Conservation (phyloP, 2,797 vertebrate species). For the Champsocephalus gunnari region DNA sequence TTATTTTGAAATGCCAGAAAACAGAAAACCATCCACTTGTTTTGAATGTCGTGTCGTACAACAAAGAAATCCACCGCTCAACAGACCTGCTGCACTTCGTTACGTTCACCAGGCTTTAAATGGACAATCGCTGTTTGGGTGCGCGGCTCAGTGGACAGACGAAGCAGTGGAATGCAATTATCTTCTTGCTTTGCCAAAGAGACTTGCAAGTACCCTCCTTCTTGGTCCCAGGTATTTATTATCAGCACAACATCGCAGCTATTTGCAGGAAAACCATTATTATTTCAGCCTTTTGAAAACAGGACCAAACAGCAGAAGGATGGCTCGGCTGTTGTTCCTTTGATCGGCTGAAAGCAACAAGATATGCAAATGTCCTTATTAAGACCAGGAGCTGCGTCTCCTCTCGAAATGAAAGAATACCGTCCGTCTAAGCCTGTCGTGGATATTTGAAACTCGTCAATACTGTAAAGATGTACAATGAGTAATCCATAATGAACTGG, state of each 20-base stretch:
- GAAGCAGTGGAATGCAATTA: neutral
- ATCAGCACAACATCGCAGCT: neutral
- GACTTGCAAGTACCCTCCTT: neutral
- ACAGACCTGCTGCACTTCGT: neutral
- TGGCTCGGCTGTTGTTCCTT: constrained; percentile 6
- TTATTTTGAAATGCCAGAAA: neutral
- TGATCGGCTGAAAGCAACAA: constrained; percentile 12
- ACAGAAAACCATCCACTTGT: neutral
- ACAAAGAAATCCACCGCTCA: too few relatives aligned
- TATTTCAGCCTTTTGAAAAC: constrained; percentile 1
- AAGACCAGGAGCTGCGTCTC: constrained; percentile 10
- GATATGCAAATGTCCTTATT: constrained; percentile 43
- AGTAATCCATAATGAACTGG: too few relatives aligned
- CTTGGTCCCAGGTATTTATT: neutral
- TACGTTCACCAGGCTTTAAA: neutral
- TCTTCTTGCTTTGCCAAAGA: neutral
- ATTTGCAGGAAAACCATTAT: constrained; percentile 4
- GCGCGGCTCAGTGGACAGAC: neutral
- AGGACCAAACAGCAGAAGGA: constrained; percentile 13
- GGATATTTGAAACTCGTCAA: too few relatives aligned
- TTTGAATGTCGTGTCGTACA: neutral
- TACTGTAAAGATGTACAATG: too few relatives aligned
- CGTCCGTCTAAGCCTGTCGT: neutral
- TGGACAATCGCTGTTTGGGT: neutral
- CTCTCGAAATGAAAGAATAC: constrained; percentile 34